Percentiles rank a stretch among this genome's conserved stretches.
phyloP scores from a whole-genome alignment of 2,113 vertebrate species.

The Oncorhynchus keta region DNA sequence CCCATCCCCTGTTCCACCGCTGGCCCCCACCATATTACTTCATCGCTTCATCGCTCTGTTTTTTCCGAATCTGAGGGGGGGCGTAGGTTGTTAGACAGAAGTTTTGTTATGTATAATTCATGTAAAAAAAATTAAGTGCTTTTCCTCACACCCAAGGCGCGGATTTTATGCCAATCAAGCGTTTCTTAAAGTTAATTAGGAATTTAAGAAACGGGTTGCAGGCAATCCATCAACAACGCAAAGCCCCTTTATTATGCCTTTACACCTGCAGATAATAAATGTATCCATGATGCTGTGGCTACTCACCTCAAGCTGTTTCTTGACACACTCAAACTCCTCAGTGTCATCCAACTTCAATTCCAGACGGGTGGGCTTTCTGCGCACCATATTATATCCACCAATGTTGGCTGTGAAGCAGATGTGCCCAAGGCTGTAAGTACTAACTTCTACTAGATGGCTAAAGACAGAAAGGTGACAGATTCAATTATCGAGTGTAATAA shows the following conservation, averaged over 20 bases:
- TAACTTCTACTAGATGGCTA: too few relatives aligned
- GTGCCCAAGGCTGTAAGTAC: too few relatives aligned
- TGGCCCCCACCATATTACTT: conserved; percentile 76
- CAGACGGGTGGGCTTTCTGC: conserved; percentile 90
- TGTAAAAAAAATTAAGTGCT: too few relatives aligned
- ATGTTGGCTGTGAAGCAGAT: background rate
- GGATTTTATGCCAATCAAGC: too few relatives aligned
- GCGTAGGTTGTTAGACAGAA: background rate
- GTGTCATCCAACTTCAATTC: conserved; percentile 95
- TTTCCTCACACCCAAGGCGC: too few relatives aligned
- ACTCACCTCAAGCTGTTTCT: conserved; percentile 90
- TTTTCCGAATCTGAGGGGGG: conserved; percentile 80
- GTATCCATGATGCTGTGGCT: too few relatives aligned
- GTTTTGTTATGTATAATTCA: too few relatives aligned
- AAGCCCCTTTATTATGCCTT: background rate
- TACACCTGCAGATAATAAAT: background rate
- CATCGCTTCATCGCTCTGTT: conserved; percentile 88
- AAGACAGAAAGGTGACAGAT: too few relatives aligned
- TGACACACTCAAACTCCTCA: conserved; percentile 91
- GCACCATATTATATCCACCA: conserved; percentile 74
- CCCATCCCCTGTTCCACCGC: conserved; percentile 74
- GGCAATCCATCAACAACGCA: too few relatives aligned
- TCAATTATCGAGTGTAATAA: too few relatives aligned
- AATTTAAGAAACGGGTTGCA: too few relatives aligned
- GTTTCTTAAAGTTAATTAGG: too few relatives aligned